Percentiles rank a stretch among this genome's conserved stretches.
phyloP scores from a whole-genome alignment of 2,888 invertebrate genomes.

The Microctonus aethiopoides region DNA sequence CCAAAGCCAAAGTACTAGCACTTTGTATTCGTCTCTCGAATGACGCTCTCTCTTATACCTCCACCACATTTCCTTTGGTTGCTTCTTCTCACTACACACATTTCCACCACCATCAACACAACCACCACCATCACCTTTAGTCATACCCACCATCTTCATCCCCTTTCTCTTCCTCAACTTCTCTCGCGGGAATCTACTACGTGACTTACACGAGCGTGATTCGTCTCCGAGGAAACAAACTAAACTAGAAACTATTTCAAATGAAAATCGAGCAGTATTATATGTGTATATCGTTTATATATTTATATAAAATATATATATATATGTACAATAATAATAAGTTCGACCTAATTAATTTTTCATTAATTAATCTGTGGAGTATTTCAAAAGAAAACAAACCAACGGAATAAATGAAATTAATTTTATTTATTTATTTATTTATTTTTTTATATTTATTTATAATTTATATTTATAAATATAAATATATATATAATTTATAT shows the following conservation, averaged over 20 bases:
- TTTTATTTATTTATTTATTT: too few species aligned
- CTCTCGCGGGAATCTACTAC: constrained; percentile 26
- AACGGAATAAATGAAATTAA: too few species aligned
- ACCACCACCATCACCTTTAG: neutral
- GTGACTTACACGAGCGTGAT: constrained; percentile 32
- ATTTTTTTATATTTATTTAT: too few species aligned
- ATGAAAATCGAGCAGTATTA: constrained; percentile 10
- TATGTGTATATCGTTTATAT: too few species aligned
- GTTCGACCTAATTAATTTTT: too few species aligned
- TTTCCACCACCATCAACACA: neutral
- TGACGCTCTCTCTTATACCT: constrained; percentile 16
- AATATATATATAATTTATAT: too few species aligned
- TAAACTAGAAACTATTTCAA: constrained; percentile 4
- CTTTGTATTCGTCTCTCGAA: constrained; percentile 34
- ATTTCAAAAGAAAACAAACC: too few species aligned
- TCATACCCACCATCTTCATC: neutral
- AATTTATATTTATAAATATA: too few species aligned
- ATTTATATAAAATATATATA: too few species aligned
- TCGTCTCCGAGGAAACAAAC: constrained; percentile 5
- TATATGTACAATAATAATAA: neutral
- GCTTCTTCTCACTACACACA: constrained; percentile 14
- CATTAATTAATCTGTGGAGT: too few species aligned
- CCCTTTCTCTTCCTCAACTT: constrained; percentile 11
- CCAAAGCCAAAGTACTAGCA: constrained; percentile 26
- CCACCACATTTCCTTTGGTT: constrained; percentile 1